These are phyloP conservation scores for Poecile montanus DNA, from an alignment of 2,797 vertebrate species.

Conservation along the genomic window DNA sequence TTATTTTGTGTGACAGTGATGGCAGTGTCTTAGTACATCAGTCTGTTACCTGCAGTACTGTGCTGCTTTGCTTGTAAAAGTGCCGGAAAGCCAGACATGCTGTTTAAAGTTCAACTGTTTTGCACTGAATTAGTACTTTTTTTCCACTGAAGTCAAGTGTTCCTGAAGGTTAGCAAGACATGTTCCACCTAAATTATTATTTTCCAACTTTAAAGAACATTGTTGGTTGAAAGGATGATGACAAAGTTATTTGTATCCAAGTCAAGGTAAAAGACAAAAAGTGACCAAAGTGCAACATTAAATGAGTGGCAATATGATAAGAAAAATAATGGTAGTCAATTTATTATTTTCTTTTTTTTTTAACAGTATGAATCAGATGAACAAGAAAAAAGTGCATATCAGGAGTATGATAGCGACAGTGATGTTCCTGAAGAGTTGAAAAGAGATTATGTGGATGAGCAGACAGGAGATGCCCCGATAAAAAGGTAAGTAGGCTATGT, in stretches of 20 bases:
- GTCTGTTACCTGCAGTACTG: not conserved
- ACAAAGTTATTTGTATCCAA: not conserved
- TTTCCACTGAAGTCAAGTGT: not conserved
- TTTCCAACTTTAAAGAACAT: not conserved
- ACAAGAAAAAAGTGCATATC: slow-evolving; percentile 94
- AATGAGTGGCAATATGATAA: not conserved
- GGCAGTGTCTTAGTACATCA: not conserved
- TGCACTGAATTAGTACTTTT: not conserved
- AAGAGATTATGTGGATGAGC: slow-evolving; percentile 96
- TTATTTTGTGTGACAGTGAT: not conserved
- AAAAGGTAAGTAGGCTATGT: slow-evolving; percentile 82
- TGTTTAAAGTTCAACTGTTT: not conserved
- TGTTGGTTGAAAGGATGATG: not conserved
- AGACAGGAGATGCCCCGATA: slow-evolving; percentile 92
- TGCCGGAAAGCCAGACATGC: not conserved
- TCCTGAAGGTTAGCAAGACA: not conserved
- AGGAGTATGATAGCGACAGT: slow-evolving; percentile 97
- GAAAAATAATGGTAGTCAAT: not conserved
- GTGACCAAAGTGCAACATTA: not conserved
- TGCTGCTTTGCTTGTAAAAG: not conserved
- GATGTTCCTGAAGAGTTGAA: slow-evolving; percentile 96
- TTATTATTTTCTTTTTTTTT: not conserved
- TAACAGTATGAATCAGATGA: slow-evolving; percentile 96
- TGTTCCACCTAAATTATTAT: not conserved
- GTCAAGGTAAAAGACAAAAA: not conserved